phyloP scores from a whole-genome alignment of 2,888 invertebrate species.

The Biston stratarius region DNA sequence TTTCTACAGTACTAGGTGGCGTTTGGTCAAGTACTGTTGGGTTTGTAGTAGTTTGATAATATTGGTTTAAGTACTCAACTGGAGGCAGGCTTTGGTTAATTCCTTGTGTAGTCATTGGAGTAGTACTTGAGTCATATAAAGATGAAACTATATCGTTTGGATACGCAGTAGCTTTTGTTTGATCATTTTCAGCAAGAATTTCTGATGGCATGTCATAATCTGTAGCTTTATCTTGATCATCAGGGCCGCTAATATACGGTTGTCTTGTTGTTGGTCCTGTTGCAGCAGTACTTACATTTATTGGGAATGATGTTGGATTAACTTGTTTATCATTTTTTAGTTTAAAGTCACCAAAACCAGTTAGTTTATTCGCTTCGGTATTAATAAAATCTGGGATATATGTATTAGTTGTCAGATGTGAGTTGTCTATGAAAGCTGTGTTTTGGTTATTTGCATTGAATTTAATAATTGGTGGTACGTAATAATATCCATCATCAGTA shows the following conservation, averaged over 20 bases:
- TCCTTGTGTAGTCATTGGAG: constrained; percentile 41
- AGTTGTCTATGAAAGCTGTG: background rate
- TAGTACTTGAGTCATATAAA: constrained; percentile 42
- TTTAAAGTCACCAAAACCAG: background rate
- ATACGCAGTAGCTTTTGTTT: background rate
- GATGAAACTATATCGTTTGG: background rate
- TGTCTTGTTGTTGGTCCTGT: constrained; percentile 8
- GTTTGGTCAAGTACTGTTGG: constrained; percentile 13
- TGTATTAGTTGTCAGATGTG: background rate
- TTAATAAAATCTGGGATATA: background rate
- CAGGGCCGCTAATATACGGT: constrained; percentile 16
- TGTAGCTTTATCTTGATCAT: background rate
- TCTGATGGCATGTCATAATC: background rate
- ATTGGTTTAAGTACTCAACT: constrained; percentile 10
- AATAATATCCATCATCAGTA: constrained; percentile 23
- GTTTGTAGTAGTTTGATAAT: constrained; percentile 20
- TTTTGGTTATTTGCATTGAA: constrained; percentile 6
- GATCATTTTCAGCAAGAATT: background rate
- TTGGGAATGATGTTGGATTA: background rate
- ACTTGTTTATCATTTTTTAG: background rate
- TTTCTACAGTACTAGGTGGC: constrained; percentile 11
- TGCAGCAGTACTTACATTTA: constrained; percentile 12
- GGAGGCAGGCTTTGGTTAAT: constrained; percentile 1
- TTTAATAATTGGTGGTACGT: constrained; percentile 24
- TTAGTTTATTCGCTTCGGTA: background rate